Evolutionary conservation across 1,140 invertebrate genomes (phyloP), one percentile per base, ranked within the genome.

Genomic region (Anastatus disparis): DNA sequence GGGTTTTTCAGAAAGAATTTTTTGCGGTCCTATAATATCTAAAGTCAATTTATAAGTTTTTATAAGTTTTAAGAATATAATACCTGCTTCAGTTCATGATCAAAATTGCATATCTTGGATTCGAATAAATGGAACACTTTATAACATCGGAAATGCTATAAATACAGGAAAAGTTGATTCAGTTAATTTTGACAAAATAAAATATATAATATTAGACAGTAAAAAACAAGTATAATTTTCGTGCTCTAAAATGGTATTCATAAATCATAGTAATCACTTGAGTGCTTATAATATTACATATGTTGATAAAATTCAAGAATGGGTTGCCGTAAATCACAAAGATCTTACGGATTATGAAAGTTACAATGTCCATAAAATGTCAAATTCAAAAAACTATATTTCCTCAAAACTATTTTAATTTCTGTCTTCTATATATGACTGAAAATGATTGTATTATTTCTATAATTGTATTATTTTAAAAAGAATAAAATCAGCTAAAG

Each of bases 1-100:
- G 12, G 70, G 56, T n/a, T 61, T 72, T 56, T 13, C 26, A 12
- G 26, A 56, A 48, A 55, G 53, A 20, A 9, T 68, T 35, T 15
- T 15, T 4, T 20, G 31, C 27, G 77, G 65, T 15, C 8, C 8
- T 1, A 29, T 9, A 20, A 15, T 10, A 17, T 22, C 1, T n/a
- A 52, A 52, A 52, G 2, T 52, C 13, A 27, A 26, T 26, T 13
- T 8, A 52, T 9, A 8, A 26, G 10, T 10, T 52, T 52, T 52
- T 24, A 1, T 13, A 27, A 26, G 24, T 27, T 48, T 48, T 13
- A 24, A 53, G 22, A 7, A 20, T 3, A 58, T 68, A 17, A 31
- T 17, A 46, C 26, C 55, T 31, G 3, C 40, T 15, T 20, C 31
- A 29, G 29, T 40, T 27, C 17, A 55, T 13, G 17, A 29, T 17